Percentiles rank a stretch among this genome's conserved stretches.
Conservation (phyloP, 2,888 invertebrate genomes). For the Folsomia candida region DNA sequence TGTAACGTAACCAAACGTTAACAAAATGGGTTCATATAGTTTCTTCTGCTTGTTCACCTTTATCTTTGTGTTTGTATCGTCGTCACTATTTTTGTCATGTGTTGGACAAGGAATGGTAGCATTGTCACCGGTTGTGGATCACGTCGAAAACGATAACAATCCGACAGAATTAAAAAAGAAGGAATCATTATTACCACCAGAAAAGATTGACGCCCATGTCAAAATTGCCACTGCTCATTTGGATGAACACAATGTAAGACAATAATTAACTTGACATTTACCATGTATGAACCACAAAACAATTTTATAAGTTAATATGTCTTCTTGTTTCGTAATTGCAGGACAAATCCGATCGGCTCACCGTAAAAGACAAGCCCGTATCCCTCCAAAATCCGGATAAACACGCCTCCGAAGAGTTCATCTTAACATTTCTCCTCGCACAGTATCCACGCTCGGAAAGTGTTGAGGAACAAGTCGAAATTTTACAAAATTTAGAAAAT, state of each 20-base stretch:
- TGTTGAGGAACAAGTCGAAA: conserved; percentile 43
- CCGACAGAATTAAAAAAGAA: conserved; percentile 16
- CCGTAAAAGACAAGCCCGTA: conserved; percentile 40
- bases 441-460: conserved; percentile 37
- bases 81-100: too few relatives aligned
- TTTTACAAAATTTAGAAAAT: conserved; percentile 45
- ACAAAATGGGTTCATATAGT: too few relatives aligned
- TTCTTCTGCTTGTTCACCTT: too few relatives aligned
- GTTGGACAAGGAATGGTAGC: conserved; percentile 26
- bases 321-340: too few relatives aligned
- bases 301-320: too few relatives aligned
- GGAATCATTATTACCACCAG: conserved; percentile 20
- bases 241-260: conserved; percentile 22
- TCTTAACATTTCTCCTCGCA: conserved; percentile 42
- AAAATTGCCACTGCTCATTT: conserved; percentile 40
- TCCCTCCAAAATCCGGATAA: conserved; percentile 43
- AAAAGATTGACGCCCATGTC: conserved; percentile 38
- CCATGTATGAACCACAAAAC: not conserved
- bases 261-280: not conserved
- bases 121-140: conserved; percentile 30
- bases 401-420: conserved; percentile 40
- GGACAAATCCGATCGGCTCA: too few relatives aligned
- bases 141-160: conserved; percentile 19
- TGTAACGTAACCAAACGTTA: too few relatives aligned
- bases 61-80: too few relatives aligned